Conservation (phyloP, 2,113 vertebrate genomes). For the Phainopepla nitens region DNA sequence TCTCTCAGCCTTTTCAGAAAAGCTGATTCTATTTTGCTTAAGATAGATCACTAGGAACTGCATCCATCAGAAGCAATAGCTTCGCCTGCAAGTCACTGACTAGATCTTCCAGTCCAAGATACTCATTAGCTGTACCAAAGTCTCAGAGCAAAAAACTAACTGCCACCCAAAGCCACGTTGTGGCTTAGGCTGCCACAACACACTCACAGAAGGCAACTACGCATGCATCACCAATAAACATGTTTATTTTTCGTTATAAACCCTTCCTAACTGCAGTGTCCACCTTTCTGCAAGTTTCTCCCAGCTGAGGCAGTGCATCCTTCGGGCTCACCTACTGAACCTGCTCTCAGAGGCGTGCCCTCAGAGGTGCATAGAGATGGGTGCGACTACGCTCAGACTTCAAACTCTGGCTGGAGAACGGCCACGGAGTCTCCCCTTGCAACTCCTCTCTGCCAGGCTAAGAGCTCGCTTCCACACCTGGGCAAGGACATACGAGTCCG, state of each 20-base stretch:
- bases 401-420: rapidly evolving
- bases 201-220: not conserved
- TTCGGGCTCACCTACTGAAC: not conserved
- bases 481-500: not conserved
- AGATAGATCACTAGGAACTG: not conserved
- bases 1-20: not conserved
- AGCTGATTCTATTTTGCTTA: not conserved
- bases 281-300: not conserved
- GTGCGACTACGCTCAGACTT: not conserved
- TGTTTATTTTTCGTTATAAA: not conserved
- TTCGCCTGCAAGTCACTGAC: not conserved
- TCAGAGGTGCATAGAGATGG: too few species aligned
- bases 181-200: not conserved
- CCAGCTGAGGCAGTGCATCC: not conserved
- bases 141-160: not conserved
- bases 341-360: not conserved
- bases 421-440: rapidly evolving
- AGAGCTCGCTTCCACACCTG: not conserved
- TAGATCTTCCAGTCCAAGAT: not conserved
- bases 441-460: not conserved
- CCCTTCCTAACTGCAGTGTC: not conserved
- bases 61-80: not conserved
- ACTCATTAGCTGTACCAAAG: not conserved
- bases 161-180: not conserved
- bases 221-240: not conserved